Evolutionary conservation across 1,140 invertebrate genomes (phyloP), one percentile per base, ranked within the genome.

Genomic region (Magallana ariakensis): DNA sequence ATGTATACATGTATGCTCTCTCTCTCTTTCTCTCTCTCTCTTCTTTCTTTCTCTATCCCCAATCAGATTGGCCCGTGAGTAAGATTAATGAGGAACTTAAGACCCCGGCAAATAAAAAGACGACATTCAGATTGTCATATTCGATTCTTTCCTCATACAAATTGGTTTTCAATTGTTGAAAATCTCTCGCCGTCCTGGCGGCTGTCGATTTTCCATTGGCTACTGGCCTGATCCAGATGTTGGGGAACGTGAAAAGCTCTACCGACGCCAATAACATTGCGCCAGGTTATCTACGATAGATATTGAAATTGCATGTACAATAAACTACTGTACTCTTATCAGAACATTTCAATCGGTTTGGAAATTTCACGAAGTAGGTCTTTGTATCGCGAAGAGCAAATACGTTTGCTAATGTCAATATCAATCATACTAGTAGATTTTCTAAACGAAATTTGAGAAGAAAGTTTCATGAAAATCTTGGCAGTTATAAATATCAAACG

Each of bases 121-220:
- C 66, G 66, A 70, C 66, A 70, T 70, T 70, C 66, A 70, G 66
- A 70, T 70, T 70, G 66, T 70, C 66, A 70, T 70, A 33, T 70
- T 70, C 66, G 66, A 70, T 70, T 70, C 66, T 70, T 70, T 70
- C 66, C 22, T 26, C 66, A 70, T 70, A 70, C 66, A 70, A 70
- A 70, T 70, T 70, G 66, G 66, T 70, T 70, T 70, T 70, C 66
- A 70, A 70, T 70, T 70, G 66, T 70, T 70, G n/a, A 70, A 70
- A 70, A 70, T 70, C 66, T 22, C 66, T 22, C 5, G 66, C 22
- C 66, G 66, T 26, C 66, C 66, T 70, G 66, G 22, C 9, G 66
- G 3, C n/a, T 70, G 66, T 70, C 66, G 66, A 70, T 70, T 70
- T 70, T 70, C 66, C 22, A 70, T 26, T 70, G 66, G 66, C 66